Evolutionary conservation across 2,797 vertebrate species (phyloP).

Genomic region (Merluccius polli): DNA sequence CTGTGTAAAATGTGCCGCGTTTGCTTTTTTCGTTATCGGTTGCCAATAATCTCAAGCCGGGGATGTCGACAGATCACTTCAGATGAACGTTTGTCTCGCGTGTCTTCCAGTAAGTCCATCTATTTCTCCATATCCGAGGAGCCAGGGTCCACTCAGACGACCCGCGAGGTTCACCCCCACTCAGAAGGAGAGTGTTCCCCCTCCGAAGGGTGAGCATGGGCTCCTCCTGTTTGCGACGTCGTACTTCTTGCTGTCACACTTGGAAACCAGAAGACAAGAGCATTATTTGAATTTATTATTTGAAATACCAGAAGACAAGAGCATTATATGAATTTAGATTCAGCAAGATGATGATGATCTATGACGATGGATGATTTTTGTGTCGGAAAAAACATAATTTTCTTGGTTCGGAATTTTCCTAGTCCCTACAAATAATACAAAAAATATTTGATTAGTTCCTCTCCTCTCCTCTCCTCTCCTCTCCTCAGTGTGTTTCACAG

Average conservation of each 20-base stretch:
- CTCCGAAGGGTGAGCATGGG: conserved; percentile 55
- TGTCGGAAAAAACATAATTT: background rate
- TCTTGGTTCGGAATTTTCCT: background rate
- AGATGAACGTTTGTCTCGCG: conserved; percentile 5
- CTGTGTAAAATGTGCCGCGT: background rate
- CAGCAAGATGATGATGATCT: no score
- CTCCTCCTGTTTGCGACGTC: background rate
- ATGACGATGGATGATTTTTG: background rate
- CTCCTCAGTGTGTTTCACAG: conserved; percentile 58
- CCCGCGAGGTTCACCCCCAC: conserved; percentile 67
- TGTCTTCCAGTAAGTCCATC: conserved; percentile 72
- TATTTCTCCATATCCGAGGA: conserved; percentile 71
- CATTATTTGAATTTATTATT: background rate
- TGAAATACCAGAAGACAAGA: no score
- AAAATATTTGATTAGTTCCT: background rate
- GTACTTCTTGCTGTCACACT: background rate
- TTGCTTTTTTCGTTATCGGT: background rate
- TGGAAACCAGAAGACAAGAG: background rate
- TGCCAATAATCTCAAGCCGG: background rate
- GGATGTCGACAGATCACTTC: background rate
- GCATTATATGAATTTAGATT: background rate
- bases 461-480: conserved; percentile 6
- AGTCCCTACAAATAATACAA: background rate
- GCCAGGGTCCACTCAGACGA: conserved; percentile 5
- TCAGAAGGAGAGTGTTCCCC: conserved; percentile 80